Conservation (phyloP, 2,888 invertebrate genomes). For the Octonoba sinensis region DNA sequence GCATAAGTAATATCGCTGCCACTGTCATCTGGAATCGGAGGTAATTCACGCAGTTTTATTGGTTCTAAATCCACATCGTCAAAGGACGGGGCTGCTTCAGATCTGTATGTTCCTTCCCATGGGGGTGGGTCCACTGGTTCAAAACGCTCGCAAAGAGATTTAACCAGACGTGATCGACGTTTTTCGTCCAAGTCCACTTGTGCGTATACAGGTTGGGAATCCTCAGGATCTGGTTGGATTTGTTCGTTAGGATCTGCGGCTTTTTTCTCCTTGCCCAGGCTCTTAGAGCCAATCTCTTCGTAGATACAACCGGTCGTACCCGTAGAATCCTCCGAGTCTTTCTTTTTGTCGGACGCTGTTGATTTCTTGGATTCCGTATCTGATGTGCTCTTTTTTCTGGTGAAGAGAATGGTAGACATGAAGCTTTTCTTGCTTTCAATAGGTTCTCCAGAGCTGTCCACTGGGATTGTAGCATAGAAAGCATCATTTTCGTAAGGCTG, state of each 20-base stretch:
- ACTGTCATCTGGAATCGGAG: slow-evolving; percentile 55
- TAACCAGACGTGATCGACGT: slow-evolving; percentile 34
- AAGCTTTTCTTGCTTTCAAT: neutral
- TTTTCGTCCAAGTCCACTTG: slow-evolving; percentile 56
- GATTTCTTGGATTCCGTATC: slow-evolving; percentile 21
- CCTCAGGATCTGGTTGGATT: neutral
- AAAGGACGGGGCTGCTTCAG: slow-evolving; percentile 26
- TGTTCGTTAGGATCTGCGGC: neutral
- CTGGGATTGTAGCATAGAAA: slow-evolving; percentile 54
- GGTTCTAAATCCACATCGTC: slow-evolving; percentile 61
- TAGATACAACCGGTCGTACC: slow-evolving; percentile 35
- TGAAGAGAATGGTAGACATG: slow-evolving; percentile 19
- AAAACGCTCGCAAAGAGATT: slow-evolving; percentile 15
- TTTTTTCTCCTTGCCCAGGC: neutral
- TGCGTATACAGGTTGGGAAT: slow-evolving; percentile 45
- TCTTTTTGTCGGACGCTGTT: neutral
- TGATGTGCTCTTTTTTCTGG: slow-evolving; percentile 9
- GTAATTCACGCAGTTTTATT: slow-evolving; percentile 52
- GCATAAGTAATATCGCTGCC: slow-evolving; percentile 49
- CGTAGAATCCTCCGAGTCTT: slow-evolving; percentile 34
- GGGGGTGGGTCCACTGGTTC: slow-evolving; percentile 33
- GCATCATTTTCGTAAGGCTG: slow-evolving; percentile 56
- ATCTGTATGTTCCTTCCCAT: slow-evolving; percentile 38
- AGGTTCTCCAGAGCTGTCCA: slow-evolving; percentile 12
- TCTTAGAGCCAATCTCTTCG: slow-evolving; percentile 33